Conservation (phyloP, 2,113 vertebrate genomes). For the Vicugna pacos region DNA sequence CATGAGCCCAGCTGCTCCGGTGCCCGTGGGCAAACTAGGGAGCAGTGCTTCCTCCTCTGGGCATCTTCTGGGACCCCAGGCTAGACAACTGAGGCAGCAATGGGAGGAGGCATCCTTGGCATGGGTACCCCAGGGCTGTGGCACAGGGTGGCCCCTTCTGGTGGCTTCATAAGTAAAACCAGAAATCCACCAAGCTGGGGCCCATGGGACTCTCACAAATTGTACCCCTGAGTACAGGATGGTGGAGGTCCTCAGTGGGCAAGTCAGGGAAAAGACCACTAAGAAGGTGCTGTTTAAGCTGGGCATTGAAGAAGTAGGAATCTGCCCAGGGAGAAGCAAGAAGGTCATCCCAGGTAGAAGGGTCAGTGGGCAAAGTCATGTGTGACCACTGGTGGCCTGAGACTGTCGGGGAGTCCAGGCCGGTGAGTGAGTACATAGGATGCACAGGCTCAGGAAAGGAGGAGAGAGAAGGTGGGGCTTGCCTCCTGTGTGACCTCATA, state of each 20-base stretch:
- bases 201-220: neutral
- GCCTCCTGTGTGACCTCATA: neutral
- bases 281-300: neutral
- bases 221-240: neutral
- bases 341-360: neutral
- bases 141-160: neutral
- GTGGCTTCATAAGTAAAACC: neutral
- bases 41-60: neutral
- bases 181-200: neutral
- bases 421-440: neutral
- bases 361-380: neutral
- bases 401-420: neutral
- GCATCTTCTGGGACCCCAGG: neutral
- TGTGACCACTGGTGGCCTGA: neutral
- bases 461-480: neutral
- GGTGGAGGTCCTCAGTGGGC: neutral
- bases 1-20: fast-evolving
- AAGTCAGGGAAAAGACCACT: neutral
- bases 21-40: neutral
- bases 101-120: too few relatives aligned
- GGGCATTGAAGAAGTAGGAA: neutral
- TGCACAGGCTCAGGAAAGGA: neutral
- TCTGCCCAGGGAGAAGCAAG: neutral
- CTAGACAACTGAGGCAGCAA: neutral
- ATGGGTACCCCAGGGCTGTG: fast-evolving